Percentiles rank a stretch among this genome's conserved stretches.
Evolutionary conservation across 2,797 vertebrate genomes (phyloP).

Genomic region (Pitangus sulphuratus): DNA sequence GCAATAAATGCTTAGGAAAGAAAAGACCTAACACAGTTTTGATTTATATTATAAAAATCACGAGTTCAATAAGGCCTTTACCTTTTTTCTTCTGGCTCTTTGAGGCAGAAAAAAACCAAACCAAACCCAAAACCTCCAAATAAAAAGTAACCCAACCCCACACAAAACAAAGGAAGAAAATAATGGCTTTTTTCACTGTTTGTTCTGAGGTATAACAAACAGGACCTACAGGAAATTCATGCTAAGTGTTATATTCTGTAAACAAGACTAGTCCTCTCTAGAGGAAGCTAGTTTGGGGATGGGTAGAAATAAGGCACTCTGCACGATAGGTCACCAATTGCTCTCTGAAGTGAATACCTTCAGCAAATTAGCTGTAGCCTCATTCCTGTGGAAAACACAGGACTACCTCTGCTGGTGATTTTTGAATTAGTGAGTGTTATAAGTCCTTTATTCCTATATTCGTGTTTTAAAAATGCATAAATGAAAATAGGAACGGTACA

Average conservation of each 20-base stretch:
- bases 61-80: neutral
- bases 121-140: neutral
- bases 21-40: neutral
- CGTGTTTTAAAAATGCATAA: neutral
- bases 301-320: neutral
- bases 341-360: neutral
- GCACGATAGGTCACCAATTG: accelerated
- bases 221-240: neutral
- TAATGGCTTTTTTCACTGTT: neutral
- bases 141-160: neutral
- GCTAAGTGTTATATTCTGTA: neutral
- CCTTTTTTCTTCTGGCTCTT: neutral
- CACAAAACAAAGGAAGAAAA: neutral
- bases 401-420: neutral
- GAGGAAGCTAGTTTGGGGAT: neutral
- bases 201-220: neutral
- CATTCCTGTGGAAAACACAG: neutral
- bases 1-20: neutral
- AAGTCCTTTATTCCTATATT: neutral
- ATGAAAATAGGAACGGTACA: neutral
- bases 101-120: neutral
- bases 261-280: neutral
- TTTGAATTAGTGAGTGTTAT: neutral
- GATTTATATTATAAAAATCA: neutral
- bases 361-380: neutral